Percentiles rank a stretch among this genome's conserved stretches.
Evolutionary conservation across 2,888 invertebrate species (phyloP).

Genomic region (Hylaea fasciaria): DNA sequence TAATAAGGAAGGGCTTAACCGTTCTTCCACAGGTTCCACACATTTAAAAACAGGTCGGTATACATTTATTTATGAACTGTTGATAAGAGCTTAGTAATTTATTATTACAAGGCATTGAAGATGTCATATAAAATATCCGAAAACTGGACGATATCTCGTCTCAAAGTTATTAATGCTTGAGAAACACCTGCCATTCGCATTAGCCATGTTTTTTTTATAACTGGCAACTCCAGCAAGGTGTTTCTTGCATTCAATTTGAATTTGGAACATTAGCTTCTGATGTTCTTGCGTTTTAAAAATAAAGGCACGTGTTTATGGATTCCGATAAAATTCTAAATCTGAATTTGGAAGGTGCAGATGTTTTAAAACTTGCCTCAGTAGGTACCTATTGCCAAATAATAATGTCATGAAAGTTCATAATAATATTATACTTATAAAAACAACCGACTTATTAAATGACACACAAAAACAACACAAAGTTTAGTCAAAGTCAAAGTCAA

Average conservation of each 20-base stretch:
- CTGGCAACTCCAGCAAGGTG: constrained; percentile 60
- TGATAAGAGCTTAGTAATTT: constrained; percentile 24
- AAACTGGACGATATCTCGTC: constrained; percentile 38
- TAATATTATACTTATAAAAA: too few relatives aligned
- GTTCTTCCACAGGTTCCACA: too few relatives aligned
- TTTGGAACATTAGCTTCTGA: constrained; percentile 61
- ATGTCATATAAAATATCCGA: constrained; percentile 34
- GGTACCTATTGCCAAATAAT: neutral
- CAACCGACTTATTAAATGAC: too few relatives aligned
- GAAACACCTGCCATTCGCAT: constrained; percentile 68
- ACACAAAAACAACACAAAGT: too few relatives aligned
- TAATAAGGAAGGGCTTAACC: neutral
- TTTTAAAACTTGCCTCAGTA: neutral
- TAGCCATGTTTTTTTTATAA: constrained; percentile 58
- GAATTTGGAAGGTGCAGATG: constrained; percentile 1
- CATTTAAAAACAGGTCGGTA: neutral
- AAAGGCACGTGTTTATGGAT: constrained; percentile 8
- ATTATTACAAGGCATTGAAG: constrained; percentile 23
- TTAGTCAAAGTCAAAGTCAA: too few relatives aligned
- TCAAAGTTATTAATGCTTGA: constrained; percentile 49
- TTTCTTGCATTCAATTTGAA: constrained; percentile 56
- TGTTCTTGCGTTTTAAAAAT: constrained; percentile 2
- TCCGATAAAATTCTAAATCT: constrained; percentile 10
- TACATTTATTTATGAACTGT: constrained; percentile 17
- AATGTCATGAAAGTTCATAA: neutral